These are phyloP conservation scores for Callimorpha dominula DNA, from an alignment of 2,888 invertebrate genomes.

Conservation along the genomic window DNA sequence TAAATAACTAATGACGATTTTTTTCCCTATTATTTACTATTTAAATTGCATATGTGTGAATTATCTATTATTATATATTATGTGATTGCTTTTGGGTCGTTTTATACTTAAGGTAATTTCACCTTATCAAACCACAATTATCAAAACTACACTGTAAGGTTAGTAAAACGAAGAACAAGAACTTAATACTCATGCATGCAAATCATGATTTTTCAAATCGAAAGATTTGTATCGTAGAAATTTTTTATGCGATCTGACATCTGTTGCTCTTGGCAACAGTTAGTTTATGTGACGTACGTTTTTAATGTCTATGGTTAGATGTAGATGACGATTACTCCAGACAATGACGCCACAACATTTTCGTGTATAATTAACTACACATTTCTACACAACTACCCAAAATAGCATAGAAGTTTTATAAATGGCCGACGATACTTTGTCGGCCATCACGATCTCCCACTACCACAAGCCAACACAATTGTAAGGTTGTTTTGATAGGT, in stretches of 20 bases:
- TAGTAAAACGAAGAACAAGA: background rate
- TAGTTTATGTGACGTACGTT: conserved; percentile 15
- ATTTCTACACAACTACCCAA: background rate
- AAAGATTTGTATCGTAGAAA: conserved; percentile 5
- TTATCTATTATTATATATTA: no score
- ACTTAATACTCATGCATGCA: background rate
- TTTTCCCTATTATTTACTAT: no score
- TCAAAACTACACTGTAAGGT: background rate
- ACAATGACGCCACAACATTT: background rate
- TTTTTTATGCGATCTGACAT: conserved; percentile 15
- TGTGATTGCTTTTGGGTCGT: no score
- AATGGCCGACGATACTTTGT: background rate
- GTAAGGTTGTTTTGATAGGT: no score
- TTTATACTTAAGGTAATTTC: no score
- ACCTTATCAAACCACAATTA: no score
- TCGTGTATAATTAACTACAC: background rate
- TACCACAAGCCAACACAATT: background rate
- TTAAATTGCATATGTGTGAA: no score
- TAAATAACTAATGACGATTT: no score
- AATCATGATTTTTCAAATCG: conserved; percentile 1
- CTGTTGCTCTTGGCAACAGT: conserved; percentile 21
- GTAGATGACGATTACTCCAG: conserved; percentile 14
- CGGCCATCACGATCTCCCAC: background rate
- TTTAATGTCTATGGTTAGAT: conserved; percentile 12
- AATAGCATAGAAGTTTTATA: background rate